phyloP scores from a whole-genome alignment of 2,113 vertebrate species.

The Polypterus bichir region DNA sequence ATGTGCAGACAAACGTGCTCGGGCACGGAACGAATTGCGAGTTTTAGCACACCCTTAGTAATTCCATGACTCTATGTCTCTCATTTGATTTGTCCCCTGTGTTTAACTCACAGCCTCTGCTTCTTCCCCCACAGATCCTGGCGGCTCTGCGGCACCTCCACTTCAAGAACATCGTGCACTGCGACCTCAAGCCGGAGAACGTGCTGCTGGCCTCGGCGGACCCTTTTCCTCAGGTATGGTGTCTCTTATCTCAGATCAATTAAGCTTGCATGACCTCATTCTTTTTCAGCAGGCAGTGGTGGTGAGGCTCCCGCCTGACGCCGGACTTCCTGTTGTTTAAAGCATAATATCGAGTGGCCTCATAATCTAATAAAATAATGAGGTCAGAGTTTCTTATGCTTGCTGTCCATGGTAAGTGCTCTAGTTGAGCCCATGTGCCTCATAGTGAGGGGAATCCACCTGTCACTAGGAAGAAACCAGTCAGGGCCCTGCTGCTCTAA shows the following conservation, averaged over 20 bases:
- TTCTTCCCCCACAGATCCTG: conserved; percentile 52
- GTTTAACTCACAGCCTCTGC: neutral
- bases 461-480: too few relatives aligned
- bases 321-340: too few relatives aligned
- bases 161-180: conserved; percentile 86
- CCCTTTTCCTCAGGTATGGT: conserved; percentile 66
- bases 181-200: conserved; percentile 81
- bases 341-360: too few relatives aligned
- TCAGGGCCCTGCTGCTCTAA: too few relatives aligned
- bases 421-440: too few relatives aligned
- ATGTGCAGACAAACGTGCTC: neutral
- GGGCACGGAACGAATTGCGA: neutral
- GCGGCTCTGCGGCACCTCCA: conserved; percentile 75
- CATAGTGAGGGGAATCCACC: too few relatives aligned
- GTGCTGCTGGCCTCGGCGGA: conserved; percentile 76
- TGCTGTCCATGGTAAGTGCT: too few relatives aligned
- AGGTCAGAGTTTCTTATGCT: too few relatives aligned
- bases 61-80: neutral
- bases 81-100: neutral
- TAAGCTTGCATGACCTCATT: neutral
- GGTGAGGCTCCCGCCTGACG: too few relatives aligned
- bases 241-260: neutral
- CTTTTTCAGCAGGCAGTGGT: neutral
- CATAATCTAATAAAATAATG: too few relatives aligned
- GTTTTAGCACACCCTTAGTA: too few relatives aligned